Conservation (phyloP, 2,113 vertebrate species). For the Hydrochoerus hydrochaeris region DNA sequence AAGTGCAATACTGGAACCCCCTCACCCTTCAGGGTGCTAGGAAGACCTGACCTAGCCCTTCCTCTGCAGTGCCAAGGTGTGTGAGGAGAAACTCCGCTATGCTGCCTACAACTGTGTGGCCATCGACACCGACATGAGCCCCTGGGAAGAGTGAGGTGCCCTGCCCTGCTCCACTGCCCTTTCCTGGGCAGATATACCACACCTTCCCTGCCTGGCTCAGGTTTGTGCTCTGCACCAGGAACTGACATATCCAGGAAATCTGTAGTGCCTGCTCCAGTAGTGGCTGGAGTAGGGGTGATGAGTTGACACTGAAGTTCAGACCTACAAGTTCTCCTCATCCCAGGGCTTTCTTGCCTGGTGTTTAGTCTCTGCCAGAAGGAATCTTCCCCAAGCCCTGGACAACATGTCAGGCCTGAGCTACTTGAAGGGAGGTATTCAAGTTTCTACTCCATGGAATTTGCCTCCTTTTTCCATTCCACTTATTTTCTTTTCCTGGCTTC, state of each 20-base stretch:
- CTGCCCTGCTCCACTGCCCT: neutral
- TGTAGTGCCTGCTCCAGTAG: neutral
- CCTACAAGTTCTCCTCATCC: neutral
- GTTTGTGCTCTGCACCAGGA: neutral
- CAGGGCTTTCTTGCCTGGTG: neutral
- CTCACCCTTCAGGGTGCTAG: too few relatives aligned
- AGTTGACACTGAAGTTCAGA: neutral
- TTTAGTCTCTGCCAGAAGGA: neutral
- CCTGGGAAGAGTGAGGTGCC: slow-evolving; percentile 94
- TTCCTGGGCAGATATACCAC: neutral
- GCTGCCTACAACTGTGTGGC: slow-evolving; percentile 99
- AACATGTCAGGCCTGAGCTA: slow-evolving; percentile 75
- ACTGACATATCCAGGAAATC: neutral
- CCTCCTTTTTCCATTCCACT: neutral
- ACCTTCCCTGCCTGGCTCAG: neutral
- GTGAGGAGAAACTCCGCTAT: slow-evolving; percentile 97
- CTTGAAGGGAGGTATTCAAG: slow-evolving; percentile 72
- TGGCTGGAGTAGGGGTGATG: neutral
- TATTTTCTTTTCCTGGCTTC: slow-evolving; percentile 43
- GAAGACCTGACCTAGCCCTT: neutral
- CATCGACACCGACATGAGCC: slow-evolving; percentile 98
- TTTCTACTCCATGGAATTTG: slow-evolving; percentile 39
- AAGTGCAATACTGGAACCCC: neutral
- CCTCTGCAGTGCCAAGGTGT: slow-evolving; percentile 92
- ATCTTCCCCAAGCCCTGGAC: slow-evolving; percentile 61